Evolutionary conservation across 2,113 vertebrate genomes (phyloP).

Genomic region (Dasyurus viverrinus): DNA sequence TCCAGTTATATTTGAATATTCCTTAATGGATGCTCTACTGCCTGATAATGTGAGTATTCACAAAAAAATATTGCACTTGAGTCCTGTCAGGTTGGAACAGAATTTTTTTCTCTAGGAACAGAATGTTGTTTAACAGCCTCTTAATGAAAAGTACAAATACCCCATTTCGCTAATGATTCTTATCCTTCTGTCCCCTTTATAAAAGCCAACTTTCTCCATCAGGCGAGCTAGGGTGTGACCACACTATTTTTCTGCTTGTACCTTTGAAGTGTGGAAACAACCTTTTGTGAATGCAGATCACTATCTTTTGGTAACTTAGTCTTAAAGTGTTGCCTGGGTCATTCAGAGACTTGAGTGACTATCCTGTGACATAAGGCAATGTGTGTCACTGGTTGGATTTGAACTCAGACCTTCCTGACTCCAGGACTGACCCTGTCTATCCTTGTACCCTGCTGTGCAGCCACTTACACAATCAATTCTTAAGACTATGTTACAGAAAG

Average conservation of each 20-base stretch:
- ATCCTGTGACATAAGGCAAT: neutral
- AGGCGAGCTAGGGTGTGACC: neutral
- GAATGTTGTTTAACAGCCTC: neutral
- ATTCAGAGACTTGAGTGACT: neutral
- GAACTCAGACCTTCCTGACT: neutral
- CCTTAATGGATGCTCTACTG: neutral
- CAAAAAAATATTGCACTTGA: neutral
- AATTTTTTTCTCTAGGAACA: neutral
- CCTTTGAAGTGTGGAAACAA: neutral
- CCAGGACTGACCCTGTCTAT: neutral
- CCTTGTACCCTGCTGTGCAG: neutral
- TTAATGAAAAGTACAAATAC: neutral
- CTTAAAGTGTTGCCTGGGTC: neutral
- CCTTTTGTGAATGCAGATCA: neutral
- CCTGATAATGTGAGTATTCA: neutral
- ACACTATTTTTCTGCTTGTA: neutral
- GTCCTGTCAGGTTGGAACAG: neutral
- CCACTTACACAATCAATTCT: neutral
- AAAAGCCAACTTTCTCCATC: neutral
- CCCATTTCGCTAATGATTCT: neutral
- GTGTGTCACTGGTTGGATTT: neutral
- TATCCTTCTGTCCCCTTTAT: neutral
- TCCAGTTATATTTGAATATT: neutral
- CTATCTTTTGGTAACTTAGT: neutral
- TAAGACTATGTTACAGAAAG: neutral